These are phyloP conservation scores for Alethe castanea DNA, from an alignment of 2,113 vertebrate genomes.

Conservation along the genomic window DNA sequence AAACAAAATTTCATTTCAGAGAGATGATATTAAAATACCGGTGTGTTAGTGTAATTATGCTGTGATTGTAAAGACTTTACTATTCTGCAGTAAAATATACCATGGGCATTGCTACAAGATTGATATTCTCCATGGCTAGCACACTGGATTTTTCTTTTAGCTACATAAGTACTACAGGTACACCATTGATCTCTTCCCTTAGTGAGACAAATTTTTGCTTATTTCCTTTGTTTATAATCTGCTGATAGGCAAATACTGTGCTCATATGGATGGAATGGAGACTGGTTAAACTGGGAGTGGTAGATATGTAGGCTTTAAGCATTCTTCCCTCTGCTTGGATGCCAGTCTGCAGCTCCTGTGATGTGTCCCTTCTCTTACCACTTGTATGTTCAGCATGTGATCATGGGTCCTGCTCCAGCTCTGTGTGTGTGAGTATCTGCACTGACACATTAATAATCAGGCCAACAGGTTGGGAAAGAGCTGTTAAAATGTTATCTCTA, in stretches of 20 bases:
- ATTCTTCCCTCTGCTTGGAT: background rate
- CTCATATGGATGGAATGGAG: background rate
- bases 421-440: background rate
- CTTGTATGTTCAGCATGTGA: background rate
- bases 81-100: slow-evolving; percentile 39
- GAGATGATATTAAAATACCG: slow-evolving; percentile 4
- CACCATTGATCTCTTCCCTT: slow-evolving; percentile 15
- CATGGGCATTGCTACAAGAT: slow-evolving; percentile 20
- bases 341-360: background rate
- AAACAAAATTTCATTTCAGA: slow-evolving; percentile 59
- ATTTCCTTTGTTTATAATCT: background rate
- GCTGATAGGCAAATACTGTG: background rate
- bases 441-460: background rate
- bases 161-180: background rate
- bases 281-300: background rate
- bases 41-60: slow-evolving; percentile 39
- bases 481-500: background rate
- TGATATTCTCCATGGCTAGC: background rate
- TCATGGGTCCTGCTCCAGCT: background rate
- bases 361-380: background rate
- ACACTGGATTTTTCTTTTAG: slow-evolving; percentile 23
- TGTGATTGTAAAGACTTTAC: slow-evolving; percentile 33
- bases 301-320: background rate
- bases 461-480: background rate
- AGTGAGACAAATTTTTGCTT: background rate